These are phyloP conservation scores for Orbicella faveolata DNA, from an alignment of 64 coral and sea anemone species.

Conservation along the genomic window DNA sequence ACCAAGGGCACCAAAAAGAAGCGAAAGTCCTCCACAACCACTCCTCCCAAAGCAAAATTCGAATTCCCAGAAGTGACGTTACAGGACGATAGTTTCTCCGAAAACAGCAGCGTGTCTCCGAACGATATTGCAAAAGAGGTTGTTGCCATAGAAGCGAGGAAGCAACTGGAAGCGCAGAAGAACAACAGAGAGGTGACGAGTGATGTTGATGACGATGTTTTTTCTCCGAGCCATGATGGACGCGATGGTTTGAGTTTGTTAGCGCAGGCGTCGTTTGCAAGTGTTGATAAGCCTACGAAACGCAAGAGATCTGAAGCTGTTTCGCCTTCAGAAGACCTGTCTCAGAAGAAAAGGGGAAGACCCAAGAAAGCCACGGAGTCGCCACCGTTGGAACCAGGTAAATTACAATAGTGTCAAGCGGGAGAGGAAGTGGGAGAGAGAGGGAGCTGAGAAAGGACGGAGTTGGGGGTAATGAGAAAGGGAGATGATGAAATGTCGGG, in stretches of 20 bases:
- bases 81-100: constrained; percentile 9
- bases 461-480: too few species aligned
- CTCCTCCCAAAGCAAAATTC: constrained; percentile 20
- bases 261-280: constrained; percentile 53
- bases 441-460: too few species aligned
- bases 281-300: constrained; percentile 25
- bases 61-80: constrained; percentile 41
- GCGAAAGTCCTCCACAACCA: not conserved
- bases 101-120: constrained; percentile 16
- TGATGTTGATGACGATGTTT: constrained; percentile 61
- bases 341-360: constrained; percentile 28
- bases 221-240: constrained; percentile 7
- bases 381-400: constrained; percentile 24
- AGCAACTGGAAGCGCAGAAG: constrained; percentile 52
- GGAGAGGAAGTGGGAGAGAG: too few species aligned
- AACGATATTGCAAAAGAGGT: constrained; percentile 43
- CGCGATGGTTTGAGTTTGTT: constrained; percentile 50
- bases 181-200: constrained; percentile 4
- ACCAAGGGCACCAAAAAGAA: constrained; percentile 53
- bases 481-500: too few species aligned
- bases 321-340: constrained; percentile 26
- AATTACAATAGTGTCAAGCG: not conserved
- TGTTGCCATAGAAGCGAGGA: constrained; percentile 21
- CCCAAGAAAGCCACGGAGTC: constrained; percentile 40
- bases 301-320: constrained; percentile 6